Base-by-base conservation (phyloP, 2,797 vertebrate species). In the Phoebastria nigripes region DNA sequence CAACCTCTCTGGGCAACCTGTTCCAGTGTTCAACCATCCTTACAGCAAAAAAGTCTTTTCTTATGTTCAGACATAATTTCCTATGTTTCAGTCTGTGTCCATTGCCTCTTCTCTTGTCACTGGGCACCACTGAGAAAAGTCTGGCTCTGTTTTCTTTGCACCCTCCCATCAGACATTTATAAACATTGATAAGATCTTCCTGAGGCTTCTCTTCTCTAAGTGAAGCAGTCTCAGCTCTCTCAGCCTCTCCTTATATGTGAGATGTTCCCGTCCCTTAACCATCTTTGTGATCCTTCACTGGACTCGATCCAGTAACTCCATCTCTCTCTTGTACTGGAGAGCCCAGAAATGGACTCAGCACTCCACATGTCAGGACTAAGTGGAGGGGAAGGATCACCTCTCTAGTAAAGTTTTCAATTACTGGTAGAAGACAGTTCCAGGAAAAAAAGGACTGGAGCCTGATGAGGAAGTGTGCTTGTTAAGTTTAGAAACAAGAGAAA, bases 51-150 rank as follows among this genome's bases (percentile, higher is more conserved):
- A 26, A 10, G 5, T 3, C 12, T 37, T 71, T 62, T 3, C 12
- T n/a, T 35, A 24, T 1, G 0, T 12, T 74, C 29, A 52, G 31
- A 42, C 1, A 6, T 5, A 1, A 26, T 19, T 52, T 25, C n/a
- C 18, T n/a, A 6, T 3, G 5, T 5, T 56, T 56, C n/a, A 52
- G 0, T 6, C 16, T 35, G 11, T 41, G 42, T 18, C 12, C 71
- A 19, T 1, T 15, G 37, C 11, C 46, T 70, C 51, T 26, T n/a
- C 49, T 79, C 25, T 31, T 25, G 18, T n/a, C n/a, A 19, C 21
- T n/a, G 33, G 22, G 15, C 56, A 55, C 26, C 11, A 11, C 37
- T 20, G 9, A 39, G 25, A 52, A 39, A 33, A 65, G n/a, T 6
- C 39, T 12, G 24, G 15, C 22, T 65, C 20, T 15, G 12, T 51